phyloP scores from a whole-genome alignment of 2,888 invertebrate genomes.

The Stenurella melanura region DNA sequence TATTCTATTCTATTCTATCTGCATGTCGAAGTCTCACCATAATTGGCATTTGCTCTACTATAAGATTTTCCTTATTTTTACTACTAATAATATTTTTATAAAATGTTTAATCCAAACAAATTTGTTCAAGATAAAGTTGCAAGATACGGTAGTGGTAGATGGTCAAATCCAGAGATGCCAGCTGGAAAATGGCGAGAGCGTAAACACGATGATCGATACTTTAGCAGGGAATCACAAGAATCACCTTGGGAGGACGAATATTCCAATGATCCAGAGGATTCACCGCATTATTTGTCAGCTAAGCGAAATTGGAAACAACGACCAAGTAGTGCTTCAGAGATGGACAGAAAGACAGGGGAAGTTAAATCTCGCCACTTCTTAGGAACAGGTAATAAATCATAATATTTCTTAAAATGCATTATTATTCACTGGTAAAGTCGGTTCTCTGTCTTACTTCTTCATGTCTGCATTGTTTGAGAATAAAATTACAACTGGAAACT shows the following conservation, averaged over 20 bases:
- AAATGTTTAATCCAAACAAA: not conserved
- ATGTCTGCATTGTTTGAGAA: too few relatives aligned
- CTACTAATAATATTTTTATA: too few relatives aligned
- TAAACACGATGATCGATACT: slow-evolving; percentile 72
- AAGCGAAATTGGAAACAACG: slow-evolving; percentile 75
- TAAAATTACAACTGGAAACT: too few relatives aligned
- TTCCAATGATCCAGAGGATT: slow-evolving; percentile 69
- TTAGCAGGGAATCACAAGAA: slow-evolving; percentile 72
- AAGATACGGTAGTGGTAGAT: slow-evolving; percentile 64
- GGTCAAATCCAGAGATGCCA: slow-evolving; percentile 58
- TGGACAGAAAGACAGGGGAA: slow-evolving; percentile 73
- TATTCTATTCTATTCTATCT: too few relatives aligned
- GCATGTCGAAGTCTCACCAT: too few relatives aligned
- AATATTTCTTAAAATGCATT: not conserved
- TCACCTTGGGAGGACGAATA: slow-evolving; percentile 80
- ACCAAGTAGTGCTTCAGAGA: slow-evolving; percentile 77
- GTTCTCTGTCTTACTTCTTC: too few relatives aligned
- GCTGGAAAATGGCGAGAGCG: slow-evolving; percentile 60
- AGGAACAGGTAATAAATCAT: slow-evolving; percentile 55
- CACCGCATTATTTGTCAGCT: slow-evolving; percentile 67
- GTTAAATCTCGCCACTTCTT: slow-evolving; percentile 67
- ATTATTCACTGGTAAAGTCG: not conserved
- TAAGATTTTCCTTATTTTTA: too few relatives aligned
- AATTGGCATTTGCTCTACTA: too few relatives aligned
- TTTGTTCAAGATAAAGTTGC: slow-evolving; percentile 62